A percentile compares a stretch with the other conserved stretches of the same genome.
phyloP scores from a whole-genome alignment of 2,113 vertebrate genomes.

The Rhinoptilus africanus region DNA sequence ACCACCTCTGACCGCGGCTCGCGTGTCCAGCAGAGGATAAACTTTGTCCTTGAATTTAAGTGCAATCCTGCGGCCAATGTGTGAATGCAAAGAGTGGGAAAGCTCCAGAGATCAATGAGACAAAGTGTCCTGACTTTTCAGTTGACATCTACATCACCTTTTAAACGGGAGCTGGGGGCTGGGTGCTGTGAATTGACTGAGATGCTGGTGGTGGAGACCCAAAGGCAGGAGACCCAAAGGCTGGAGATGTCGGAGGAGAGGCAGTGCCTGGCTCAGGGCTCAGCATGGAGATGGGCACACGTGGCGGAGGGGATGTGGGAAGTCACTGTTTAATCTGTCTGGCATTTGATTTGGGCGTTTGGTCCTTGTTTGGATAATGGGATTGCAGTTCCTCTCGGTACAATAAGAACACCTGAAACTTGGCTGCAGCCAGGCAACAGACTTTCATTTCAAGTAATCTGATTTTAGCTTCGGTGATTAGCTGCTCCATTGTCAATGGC shows the following conservation, averaged over 20 bases:
- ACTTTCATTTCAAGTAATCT: constrained; percentile 39
- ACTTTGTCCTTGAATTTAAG: background rate
- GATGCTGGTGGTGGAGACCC: background rate
- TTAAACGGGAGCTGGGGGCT: background rate
- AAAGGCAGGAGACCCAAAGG: background rate
- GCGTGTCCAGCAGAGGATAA: background rate
- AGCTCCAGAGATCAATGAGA: background rate
- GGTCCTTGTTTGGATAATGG: background rate
- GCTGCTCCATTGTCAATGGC: background rate
- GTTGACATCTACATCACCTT: background rate
- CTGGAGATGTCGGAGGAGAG: background rate
- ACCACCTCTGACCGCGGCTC: background rate
- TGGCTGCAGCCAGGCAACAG: background rate
- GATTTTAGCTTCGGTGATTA: constrained; percentile 43
- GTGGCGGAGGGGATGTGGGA: background rate
- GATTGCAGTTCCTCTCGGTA: constrained; percentile 23
- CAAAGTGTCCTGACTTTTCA: background rate
- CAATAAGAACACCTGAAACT: constrained; percentile 17
- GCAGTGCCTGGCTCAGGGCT: background rate
- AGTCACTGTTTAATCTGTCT: background rate
- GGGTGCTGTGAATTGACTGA: background rate
- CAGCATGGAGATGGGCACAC: rapidly evolving
- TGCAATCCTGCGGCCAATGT: background rate
- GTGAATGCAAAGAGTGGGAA: background rate
- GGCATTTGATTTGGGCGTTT: constrained; percentile 43